Evolutionary conservation across 1,140 invertebrate species (phyloP).

Genomic region (Telenomus remus): DNA sequence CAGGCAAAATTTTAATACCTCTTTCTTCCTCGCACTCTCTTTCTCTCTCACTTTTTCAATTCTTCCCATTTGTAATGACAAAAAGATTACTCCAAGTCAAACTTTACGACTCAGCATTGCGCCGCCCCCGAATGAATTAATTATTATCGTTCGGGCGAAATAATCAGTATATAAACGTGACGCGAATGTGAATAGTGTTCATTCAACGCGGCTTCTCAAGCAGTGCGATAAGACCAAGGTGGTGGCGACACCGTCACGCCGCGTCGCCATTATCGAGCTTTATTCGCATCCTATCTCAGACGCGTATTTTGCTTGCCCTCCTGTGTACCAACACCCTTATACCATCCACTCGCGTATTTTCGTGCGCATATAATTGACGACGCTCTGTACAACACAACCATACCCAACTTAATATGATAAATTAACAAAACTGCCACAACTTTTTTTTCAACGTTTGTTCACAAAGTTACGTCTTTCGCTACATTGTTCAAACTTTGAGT

Average conservation of each 20-base stretch:
- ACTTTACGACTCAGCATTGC: slow-evolving; percentile 4
- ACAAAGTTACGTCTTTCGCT: slow-evolving; percentile 11
- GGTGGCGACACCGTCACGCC: slow-evolving; percentile 51
- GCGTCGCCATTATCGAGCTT: slow-evolving; percentile 69
- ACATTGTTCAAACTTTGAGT: neutral
- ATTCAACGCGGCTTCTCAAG: slow-evolving; percentile 3
- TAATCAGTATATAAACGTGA: neutral
- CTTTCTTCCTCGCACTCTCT: neutral
- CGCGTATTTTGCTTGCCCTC: slow-evolving; percentile 39
- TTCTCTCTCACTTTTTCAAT: neutral
- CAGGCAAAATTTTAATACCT: slow-evolving; percentile 41
- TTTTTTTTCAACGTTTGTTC: slow-evolving; percentile 71
- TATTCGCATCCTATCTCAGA: slow-evolving; percentile 60
- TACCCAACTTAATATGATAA: slow-evolving; percentile 76
- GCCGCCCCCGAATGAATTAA: slow-evolving; percentile 5
- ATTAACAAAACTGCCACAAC: slow-evolving; percentile 87
- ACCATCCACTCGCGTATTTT: slow-evolving; percentile 21
- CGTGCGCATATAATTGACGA: slow-evolving; percentile 61
- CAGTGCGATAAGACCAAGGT: neutral
- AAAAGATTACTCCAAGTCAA: slow-evolving; percentile 17
- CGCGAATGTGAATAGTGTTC: neutral
- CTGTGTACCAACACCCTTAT: slow-evolving; percentile 24
- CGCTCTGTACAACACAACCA: slow-evolving; percentile 49
- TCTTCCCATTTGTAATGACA: slow-evolving; percentile 26
- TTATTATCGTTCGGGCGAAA: neutral